Conservation (phyloP, 2,888 invertebrate species). For the Spilarctia lutea region DNA sequence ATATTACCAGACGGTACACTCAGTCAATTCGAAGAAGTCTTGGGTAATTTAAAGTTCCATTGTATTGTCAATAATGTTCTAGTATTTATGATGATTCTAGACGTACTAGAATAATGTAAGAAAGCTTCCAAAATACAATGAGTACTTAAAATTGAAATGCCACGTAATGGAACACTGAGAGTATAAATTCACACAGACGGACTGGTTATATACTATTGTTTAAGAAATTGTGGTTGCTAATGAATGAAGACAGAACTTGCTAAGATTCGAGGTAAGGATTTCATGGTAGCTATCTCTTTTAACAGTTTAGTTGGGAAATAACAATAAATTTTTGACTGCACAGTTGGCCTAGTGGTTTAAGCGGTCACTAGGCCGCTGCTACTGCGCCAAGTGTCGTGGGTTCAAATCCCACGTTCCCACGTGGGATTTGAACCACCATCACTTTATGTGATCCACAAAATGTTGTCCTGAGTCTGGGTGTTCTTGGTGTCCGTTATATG, state of each 20-base stretch:
- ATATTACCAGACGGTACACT: conserved; percentile 25
- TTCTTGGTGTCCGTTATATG: no score
- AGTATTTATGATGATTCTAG: conserved; percentile 42
- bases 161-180: conserved; percentile 21
- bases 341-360: no score
- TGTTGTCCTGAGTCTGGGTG: no score
- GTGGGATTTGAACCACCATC: no score
- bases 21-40: conserved; percentile 21
- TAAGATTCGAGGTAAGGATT: conserved; percentile 9
- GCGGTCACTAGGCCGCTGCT: no score
- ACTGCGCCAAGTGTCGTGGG: no score
- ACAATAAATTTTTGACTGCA: not conserved
- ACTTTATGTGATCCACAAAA: no score
- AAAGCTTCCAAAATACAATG: conserved; percentile 48
- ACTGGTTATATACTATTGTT: conserved; percentile 17
- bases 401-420: no score
- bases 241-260: not conserved
- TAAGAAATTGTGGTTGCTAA: conserved; percentile 13
- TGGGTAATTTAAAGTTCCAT: conserved; percentile 38
- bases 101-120: conserved; percentile 39
- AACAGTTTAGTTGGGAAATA: not conserved
- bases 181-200: conserved; percentile 15
- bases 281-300: conserved; percentile 3
- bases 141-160: conserved; percentile 55
- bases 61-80: conserved; percentile 39